Base-by-base conservation (phyloP, 1,140 invertebrate genomes). In the Drosophila persimilis region DNA sequence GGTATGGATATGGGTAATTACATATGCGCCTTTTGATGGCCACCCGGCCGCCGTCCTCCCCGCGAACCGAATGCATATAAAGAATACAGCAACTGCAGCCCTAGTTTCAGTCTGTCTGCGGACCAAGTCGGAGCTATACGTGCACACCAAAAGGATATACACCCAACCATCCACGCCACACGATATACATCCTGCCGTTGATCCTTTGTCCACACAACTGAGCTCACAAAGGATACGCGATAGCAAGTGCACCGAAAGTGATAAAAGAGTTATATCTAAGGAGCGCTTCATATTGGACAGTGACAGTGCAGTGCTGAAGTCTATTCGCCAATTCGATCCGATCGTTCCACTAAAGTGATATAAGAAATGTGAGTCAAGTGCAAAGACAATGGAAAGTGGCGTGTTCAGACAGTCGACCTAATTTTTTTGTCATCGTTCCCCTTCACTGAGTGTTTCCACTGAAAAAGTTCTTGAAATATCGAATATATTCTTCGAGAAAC, bases 21-120 rank as follows among this genome's bases (percentile, higher is more conserved):
- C 24, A 58, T 79, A 88, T 88, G 71, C 84, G 57, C 7, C 35
- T 24, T 81, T 56, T 8, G 57, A 31, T 66, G 55, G 55, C 58
- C 62, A 67, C 35, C 35, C 35, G 35, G 9, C 9, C 35, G 11
- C 53, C 53, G 46, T 44, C 29, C 31, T 7, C 26, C 48, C 50
- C 56, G 20, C 61, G 2, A 50, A 53, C 43, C 50, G 48, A 73
- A 45, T 70, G 48, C 65, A 83, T 88, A 88, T 71, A 88, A 88
- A 65, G 66, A 79, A 60, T 72, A 41, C 24, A 41, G 17, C 39
- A 20, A 53, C 29, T 66, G 50, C 75, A 73, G 63, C 60, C 43
- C 75, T 73, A 77, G 79, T 88, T 88, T 88, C 83, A 88, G 83
- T 88, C 66, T 77, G 70, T 62, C 53, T 73, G 73, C 64, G 83